A percentile compares a stretch with the other conserved stretches of the same genome.
Evolutionary conservation across 2,797 vertebrate genomes (phyloP).

Genomic region (Pseudochromis fuscus): DNA sequence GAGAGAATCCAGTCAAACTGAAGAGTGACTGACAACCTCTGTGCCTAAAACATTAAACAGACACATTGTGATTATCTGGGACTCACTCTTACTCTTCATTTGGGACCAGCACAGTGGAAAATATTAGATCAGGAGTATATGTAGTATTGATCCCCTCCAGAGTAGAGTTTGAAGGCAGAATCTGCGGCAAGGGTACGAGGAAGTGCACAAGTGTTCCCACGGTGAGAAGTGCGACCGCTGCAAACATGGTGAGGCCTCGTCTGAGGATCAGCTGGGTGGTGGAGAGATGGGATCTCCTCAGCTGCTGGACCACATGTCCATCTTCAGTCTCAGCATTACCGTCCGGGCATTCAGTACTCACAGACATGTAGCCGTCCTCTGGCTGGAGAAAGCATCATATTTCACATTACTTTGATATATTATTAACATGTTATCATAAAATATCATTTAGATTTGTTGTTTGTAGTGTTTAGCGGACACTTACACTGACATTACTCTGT

Average conservation of each 20-base stretch:
- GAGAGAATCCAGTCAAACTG: conserved; percentile 18
- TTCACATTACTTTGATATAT: neutral
- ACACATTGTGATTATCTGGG: conserved; percentile 4
- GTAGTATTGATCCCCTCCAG: conserved; percentile 58
- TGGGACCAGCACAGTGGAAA: conserved; percentile 24
- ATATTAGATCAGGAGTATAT: conserved; percentile 29
- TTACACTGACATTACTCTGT: conserved; percentile 34
- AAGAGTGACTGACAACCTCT: conserved; percentile 6
- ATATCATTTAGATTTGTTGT: neutral
- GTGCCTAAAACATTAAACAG: conserved; percentile 33
- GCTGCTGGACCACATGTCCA: conserved; percentile 15
- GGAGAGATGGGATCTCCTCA: conserved; percentile 17
- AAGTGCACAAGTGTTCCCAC: conserved; percentile 82
- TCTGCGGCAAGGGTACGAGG: conserved; percentile 74
- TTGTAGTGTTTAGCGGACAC: neutral
- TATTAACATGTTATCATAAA: neutral
- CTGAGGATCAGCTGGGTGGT: conserved; percentile 81
- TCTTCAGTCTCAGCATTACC: neutral
- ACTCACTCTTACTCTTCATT: conserved; percentile 30
- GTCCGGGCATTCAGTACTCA: conserved; percentile 44
- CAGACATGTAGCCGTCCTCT: conserved; percentile 56
- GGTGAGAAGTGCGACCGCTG: conserved; percentile 76
- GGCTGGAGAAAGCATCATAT: conserved; percentile 38
- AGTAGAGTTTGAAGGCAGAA: conserved; percentile 51
- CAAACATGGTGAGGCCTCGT: conserved; percentile 75